phyloP scores from a whole-genome alignment of 1,140 invertebrate species.

The Papilio helenus region DNA sequence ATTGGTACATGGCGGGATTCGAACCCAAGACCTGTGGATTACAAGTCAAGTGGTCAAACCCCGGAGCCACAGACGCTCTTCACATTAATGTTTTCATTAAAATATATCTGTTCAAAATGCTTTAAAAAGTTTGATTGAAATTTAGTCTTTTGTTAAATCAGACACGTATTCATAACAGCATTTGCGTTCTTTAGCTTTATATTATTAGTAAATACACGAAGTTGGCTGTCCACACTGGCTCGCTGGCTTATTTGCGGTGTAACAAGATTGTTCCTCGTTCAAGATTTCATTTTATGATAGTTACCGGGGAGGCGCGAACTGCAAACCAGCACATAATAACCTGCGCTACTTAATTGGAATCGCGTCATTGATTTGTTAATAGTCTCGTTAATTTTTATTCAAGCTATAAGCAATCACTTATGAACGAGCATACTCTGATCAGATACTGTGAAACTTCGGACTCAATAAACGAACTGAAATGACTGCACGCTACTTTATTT shows the following conservation, averaged over 20 bases:
- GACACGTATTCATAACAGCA: background rate
- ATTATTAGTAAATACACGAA: background rate
- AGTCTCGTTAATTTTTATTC: constrained; percentile 74
- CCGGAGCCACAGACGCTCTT: too few species aligned
- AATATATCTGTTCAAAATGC: too few species aligned
- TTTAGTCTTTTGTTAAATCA: background rate
- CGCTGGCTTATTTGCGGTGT: constrained; percentile 12
- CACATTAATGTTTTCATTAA: too few species aligned
- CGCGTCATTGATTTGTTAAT: constrained; percentile 78
- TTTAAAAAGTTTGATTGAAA: too few species aligned
- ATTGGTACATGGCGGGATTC: too few species aligned
- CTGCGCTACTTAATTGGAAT: constrained; percentile 74
- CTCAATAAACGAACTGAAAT: constrained; percentile 40
- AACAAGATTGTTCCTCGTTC: constrained; percentile 48
- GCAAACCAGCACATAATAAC: constrained; percentile 68
- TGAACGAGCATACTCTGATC: constrained; percentile 55
- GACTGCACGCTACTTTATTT: constrained; percentile 41
- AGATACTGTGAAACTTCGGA: constrained; percentile 42
- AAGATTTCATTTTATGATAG: constrained; percentile 78
- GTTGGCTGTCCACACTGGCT: background rate
- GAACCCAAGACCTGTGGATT: too few species aligned
- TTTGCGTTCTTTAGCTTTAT: background rate
- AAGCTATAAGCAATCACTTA: constrained; percentile 62
- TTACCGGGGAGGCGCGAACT: constrained; percentile 61
- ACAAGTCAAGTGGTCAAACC: too few species aligned